These are phyloP conservation scores for Eutrigla gurnardus DNA, from an alignment of 2,797 vertebrate species.

Conservation along the genomic window DNA sequence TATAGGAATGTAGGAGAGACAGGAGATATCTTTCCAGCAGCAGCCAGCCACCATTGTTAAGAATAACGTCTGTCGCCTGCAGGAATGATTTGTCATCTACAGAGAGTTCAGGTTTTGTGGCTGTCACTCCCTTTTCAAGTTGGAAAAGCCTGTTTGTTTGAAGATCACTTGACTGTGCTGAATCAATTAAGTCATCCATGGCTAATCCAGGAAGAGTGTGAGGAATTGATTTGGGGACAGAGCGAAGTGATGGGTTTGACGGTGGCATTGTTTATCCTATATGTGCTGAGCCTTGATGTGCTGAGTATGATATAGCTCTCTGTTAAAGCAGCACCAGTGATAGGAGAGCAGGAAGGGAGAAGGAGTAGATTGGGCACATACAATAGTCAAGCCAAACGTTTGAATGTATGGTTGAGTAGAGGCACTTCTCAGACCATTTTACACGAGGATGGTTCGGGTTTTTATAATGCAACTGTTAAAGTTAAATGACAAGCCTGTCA, in stretches of 20 bases:
- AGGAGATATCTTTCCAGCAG: constrained; percentile 63
- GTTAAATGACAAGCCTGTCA: too few species aligned
- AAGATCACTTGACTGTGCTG: constrained; percentile 78
- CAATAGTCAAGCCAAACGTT: constrained; percentile 3
- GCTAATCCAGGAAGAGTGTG: constrained; percentile 78
- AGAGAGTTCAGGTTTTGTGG: constrained; percentile 77
- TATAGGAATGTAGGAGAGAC: constrained; percentile 66
- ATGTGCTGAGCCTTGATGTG: constrained; percentile 69
- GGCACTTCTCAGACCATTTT: background rate
- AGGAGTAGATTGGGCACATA: constrained; percentile 6
- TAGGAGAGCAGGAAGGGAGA: background rate
- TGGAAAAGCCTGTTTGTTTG: constrained; percentile 76
- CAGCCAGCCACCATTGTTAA: constrained; percentile 66
- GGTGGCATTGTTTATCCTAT: constrained; percentile 75
- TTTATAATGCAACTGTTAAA: background rate
- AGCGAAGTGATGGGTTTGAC: constrained; percentile 72
- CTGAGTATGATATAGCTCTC: constrained; percentile 63
- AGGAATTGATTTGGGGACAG: constrained; percentile 76
- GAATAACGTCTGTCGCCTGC: constrained; percentile 70
- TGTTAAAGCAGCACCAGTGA: constrained; percentile 32
- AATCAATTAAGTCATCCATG: constrained; percentile 81
- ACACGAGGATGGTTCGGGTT: background rate
- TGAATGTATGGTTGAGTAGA: background rate
- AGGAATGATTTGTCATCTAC: constrained; percentile 76
- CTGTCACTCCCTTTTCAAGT: constrained; percentile 75